phyloP scores from a whole-genome alignment of 2,797 vertebrate genomes.

The Sebastes steindachneri region DNA sequence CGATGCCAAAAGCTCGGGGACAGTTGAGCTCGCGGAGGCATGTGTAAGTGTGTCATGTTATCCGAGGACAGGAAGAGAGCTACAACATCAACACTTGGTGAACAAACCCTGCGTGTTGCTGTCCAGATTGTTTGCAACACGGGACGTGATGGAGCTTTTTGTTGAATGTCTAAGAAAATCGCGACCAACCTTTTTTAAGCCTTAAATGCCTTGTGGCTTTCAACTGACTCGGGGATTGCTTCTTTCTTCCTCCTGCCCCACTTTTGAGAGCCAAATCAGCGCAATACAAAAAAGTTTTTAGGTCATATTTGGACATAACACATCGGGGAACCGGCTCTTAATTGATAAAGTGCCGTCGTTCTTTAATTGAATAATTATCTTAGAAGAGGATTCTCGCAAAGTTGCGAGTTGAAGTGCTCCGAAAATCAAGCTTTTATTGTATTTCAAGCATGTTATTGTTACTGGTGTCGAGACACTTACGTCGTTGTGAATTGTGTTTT shows the following conservation, averaged over 20 bases:
- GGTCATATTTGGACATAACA: slow-evolving; percentile 23
- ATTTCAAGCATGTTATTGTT: neutral
- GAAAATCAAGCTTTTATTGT: neutral
- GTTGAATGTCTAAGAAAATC: slow-evolving; percentile 5
- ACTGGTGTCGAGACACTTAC: neutral
- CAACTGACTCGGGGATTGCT: neutral
- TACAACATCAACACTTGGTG: neutral
- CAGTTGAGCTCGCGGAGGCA: slow-evolving; percentile 17
- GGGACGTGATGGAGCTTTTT: neutral
- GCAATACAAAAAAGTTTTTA: slow-evolving; percentile 32
- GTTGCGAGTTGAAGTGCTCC: neutral
- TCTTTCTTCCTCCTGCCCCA: slow-evolving; percentile 21
- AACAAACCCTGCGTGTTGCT: neutral
- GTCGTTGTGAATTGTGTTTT: neutral
- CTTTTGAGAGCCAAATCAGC: slow-evolving; percentile 41
- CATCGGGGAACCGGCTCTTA: slow-evolving; percentile 10
- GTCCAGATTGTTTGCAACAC: neutral
- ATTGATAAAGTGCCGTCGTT: slow-evolving; percentile 10
- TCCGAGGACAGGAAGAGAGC: slow-evolving; percentile 25
- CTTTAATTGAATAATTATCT: slow-evolving; percentile 35
- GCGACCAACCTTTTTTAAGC: neutral
- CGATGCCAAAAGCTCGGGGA: slow-evolving; percentile 21
- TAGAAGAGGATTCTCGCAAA: neutral
- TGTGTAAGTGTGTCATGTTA: slow-evolving; percentile 54
- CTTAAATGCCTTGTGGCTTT: slow-evolving; percentile 5